A percentile compares a stretch with the other conserved stretches of the same genome.
Conservation (phyloP, 2,113 vertebrate genomes). For the Larimichthys crocea region DNA sequence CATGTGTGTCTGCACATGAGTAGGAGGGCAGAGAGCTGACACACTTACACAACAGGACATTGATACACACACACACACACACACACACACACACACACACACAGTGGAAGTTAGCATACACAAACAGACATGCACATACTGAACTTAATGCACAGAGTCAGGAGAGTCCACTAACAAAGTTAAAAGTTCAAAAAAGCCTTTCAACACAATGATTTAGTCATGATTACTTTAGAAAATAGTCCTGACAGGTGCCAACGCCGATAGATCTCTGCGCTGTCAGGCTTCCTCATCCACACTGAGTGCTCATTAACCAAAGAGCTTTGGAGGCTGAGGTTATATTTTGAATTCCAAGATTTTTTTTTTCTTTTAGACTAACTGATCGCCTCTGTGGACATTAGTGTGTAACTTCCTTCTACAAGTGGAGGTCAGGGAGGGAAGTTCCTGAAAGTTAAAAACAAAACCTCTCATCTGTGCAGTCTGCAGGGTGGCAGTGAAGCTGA, state of each 20-base stretch:
- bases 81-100: not conserved
- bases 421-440: conserved; percentile 3
- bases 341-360: conserved; percentile 25
- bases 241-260: conserved; percentile 49
- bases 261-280: conserved; percentile 48
- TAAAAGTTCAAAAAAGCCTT: conserved; percentile 28
- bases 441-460: conserved; percentile 4
- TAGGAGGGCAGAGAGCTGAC: conserved; percentile 47
- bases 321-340: conserved; percentile 24
- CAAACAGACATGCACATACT: not conserved
- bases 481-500: not conserved
- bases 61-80: not conserved
- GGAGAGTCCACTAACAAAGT: conserved; percentile 15
- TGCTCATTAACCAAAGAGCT: conserved; percentile 67
- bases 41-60: conserved; percentile 13
- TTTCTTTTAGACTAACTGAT: conserved; percentile 36
- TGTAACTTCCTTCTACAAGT: conserved; percentile 19
- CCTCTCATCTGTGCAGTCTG: not conserved
- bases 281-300: conserved; percentile 40
- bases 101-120: not conserved
- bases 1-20: conserved; percentile 52
- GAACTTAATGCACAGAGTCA: conserved; percentile 3
- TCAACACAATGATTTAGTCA: conserved; percentile 28
- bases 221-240: conserved; percentile 39
- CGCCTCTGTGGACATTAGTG: not conserved